These are phyloP conservation scores for Chinchilla lanigera DNA, from an alignment of 2,113 vertebrate genomes.

Conservation along the genomic window DNA sequence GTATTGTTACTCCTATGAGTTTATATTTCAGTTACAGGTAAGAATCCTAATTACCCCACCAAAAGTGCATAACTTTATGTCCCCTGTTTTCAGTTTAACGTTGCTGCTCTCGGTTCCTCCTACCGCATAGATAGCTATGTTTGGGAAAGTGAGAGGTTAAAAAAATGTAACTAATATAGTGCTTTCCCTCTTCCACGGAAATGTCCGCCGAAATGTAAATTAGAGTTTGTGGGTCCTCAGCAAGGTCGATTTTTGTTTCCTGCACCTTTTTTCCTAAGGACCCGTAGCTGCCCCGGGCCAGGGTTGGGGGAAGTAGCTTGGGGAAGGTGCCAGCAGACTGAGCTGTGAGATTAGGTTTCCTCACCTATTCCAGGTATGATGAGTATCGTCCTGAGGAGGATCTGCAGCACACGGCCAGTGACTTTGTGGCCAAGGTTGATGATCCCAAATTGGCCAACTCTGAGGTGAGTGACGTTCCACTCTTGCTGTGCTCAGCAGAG, in stretches of 20 bases:
- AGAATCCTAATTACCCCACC: not conserved
- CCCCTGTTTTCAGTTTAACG: not conserved
- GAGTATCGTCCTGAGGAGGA: constrained; percentile 96
- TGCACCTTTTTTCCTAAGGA: not conserved
- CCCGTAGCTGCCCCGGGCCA: accelerated
- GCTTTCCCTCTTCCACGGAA: not conserved
- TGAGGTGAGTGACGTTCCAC: constrained; percentile 89
- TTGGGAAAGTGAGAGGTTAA: not conserved
- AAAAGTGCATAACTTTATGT: not conserved
- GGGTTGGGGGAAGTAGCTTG: not conserved
- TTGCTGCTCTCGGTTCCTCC: not conserved
- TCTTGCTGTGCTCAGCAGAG: not conserved
- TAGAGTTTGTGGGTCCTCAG: not conserved
- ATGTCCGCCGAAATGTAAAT: not conserved
- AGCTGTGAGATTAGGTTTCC: not conserved
- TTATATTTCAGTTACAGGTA: not conserved
- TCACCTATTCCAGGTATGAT: constrained; percentile 89
- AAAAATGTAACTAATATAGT: not conserved
- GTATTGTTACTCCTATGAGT: not conserved
- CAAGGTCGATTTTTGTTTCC: not conserved
- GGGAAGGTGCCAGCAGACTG: not conserved
- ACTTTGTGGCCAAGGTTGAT: constrained; percentile 96
- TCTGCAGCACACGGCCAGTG: constrained; percentile 93
- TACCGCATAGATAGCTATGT: not conserved
- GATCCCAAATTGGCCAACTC: constrained; percentile 97